Evolutionary conservation across 2,797 vertebrate species (phyloP), one percentile per base, ranked within the genome.

Genomic region (Melanotaenia maccullochi): DNA sequence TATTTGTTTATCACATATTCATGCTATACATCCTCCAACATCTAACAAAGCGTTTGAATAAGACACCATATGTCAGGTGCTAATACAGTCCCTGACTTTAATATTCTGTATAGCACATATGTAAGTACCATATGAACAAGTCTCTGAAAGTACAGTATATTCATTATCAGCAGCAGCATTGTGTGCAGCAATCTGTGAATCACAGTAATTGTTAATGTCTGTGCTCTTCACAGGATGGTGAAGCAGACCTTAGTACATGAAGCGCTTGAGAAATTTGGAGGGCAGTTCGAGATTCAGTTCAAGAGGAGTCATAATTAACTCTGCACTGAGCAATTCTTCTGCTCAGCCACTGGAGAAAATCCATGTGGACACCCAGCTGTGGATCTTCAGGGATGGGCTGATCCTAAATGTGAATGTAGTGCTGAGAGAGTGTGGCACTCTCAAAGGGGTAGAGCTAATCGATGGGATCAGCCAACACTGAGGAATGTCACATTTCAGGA

Each of bases 341-440:
- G 71, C 36, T 74, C 71, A 74, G 64, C 64, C 64, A 56, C 64
- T 67, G 64, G 71, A 74, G 71, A 74, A 61, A 67, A 67, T 74
- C 71, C 64, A 67, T 74, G 71, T 67, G 64, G 57, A 74, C 71
- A 36, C 58, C 71, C 64, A 67, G 35, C 64, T 67, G 71, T 67
- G 64, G 71, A 49, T 55, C 64, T 36, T 61, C 57, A 67, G 28
- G 22, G 38, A 63, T 25, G 32, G 38, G 3, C 51, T 63, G 68
- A 71, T 62, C 28, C 60, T 24, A 56, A 71, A 71, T 67, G 57
- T 25, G 63, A 73, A 60, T 49, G 35, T 73, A 33, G 52, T 66
- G 63, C 63, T 8, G 56, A 33, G 62, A 65, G 36, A 71, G 61
- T 25, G 8, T 3, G 12, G 56, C 33, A 38, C 14, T 33, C 59